A percentile compares a stretch with the other conserved stretches of the same genome.
These are phyloP conservation scores for Philaethria dido DNA, from an alignment of 2,888 invertebrate species.

Conservation along the genomic window DNA sequence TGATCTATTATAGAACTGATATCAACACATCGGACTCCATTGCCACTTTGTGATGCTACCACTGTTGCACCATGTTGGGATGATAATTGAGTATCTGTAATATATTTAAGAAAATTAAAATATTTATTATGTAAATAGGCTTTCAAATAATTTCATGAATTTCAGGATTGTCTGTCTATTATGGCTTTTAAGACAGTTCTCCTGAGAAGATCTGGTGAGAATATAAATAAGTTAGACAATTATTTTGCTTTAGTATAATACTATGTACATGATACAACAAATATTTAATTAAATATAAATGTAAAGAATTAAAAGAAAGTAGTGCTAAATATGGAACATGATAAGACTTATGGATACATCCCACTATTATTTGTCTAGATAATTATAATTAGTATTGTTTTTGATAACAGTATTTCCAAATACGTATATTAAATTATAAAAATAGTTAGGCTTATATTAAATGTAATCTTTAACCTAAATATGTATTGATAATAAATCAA, in stretches of 20 bases:
- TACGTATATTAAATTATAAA: neutral
- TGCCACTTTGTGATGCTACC: constrained; percentile 90
- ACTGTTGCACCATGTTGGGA: constrained; percentile 87
- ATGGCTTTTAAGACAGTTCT: too few relatives aligned
- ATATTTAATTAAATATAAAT: neutral
- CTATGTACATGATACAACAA: neutral
- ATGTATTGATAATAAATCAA: neutral
- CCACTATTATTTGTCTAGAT: neutral
- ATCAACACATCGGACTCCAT: constrained; percentile 93
- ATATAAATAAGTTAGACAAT: neutral
- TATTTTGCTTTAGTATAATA: neutral
- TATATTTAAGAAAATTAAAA: constrained; percentile 5
- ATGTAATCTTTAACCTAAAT: neutral
- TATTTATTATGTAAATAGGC: too few relatives aligned
- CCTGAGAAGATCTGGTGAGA: too few relatives aligned
- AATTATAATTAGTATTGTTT: neutral
- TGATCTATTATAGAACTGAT: constrained; percentile 90
- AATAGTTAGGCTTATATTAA: neutral
- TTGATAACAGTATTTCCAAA: constrained; percentile 3
- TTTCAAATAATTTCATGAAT: too few relatives aligned
- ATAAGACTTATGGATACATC: neutral
- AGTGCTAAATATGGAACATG: neutral
- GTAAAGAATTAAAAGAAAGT: neutral
- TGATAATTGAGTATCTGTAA: constrained; percentile 87
- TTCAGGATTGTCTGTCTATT: too few relatives aligned